A percentile compares a stretch with the other conserved stretches of the same genome.
Evolutionary conservation across 2,888 invertebrate species (phyloP).

Genomic region (Phortica okadai): DNA sequence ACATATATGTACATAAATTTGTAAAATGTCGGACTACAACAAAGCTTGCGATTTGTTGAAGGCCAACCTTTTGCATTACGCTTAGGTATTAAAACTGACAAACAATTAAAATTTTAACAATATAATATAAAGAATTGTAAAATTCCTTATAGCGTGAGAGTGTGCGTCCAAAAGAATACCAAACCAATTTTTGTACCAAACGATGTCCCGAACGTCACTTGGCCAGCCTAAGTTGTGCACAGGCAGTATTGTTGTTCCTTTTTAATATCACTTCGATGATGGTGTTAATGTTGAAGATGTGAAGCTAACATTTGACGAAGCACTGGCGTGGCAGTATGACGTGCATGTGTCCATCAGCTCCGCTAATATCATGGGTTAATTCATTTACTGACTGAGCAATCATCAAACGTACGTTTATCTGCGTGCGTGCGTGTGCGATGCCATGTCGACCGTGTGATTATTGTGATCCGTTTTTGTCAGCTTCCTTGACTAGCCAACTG

Average conservation of each 20-base stretch:
- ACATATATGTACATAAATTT: background rate
- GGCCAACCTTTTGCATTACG: constrained; percentile 27
- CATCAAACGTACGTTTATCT: background rate
- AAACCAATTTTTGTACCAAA: background rate
- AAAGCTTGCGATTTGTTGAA: constrained; percentile 53
- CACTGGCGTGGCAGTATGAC: background rate
- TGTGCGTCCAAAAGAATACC: constrained; percentile 39
- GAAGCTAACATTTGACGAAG: background rate
- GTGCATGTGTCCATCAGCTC: constrained; percentile 1
- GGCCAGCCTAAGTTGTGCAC: background rate
- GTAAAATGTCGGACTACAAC: constrained; percentile 22
- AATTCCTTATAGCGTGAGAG: constrained; percentile 69
- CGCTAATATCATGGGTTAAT: background rate
- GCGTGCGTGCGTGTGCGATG: background rate
- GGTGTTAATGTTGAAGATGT: constrained; percentile 11
- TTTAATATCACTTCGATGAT: constrained; percentile 21
- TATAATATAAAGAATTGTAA: constrained; percentile 70
- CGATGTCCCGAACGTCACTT: constrained; percentile 27
- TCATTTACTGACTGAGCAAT: background rate
- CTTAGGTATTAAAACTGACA: constrained; percentile 65
- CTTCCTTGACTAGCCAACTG: background rate
- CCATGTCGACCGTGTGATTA: background rate
- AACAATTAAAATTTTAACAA: constrained; percentile 48
- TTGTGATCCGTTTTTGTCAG: background rate
- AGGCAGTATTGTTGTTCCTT: background rate